Base-by-base conservation (phyloP, 1,140 invertebrate genomes). In the Coboldia fuscipes region DNA sequence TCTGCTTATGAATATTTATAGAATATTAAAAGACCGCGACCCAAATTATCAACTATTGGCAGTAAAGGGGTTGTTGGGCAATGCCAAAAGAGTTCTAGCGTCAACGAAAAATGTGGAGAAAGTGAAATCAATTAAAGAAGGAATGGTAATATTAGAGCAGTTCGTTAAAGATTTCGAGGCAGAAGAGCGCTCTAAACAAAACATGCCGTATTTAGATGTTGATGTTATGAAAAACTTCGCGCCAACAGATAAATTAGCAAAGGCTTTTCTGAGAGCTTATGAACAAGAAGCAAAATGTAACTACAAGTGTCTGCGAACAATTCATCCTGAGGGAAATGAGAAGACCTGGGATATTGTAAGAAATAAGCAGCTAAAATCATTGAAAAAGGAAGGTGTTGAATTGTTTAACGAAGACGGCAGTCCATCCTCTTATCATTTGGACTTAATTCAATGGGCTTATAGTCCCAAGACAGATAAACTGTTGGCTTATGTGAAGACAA, bases 71-170 rank as follows among this genome's bases (percentile, higher is more conserved):
- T 48, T 72, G 3, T 62, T 72, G 30, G 67, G 68, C 2, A 57
- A 68, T 31, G 69, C 70, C 0, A 71, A 72, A 41, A 54, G 69
- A 20, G 67, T 69, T 6, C 47, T 72, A 2, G 67, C 54, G 60
- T 68, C 68, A 30, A 73, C 70, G 8, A 62, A 66, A 38, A 70
- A 69, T 38, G 68, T 70, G 43, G 65, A 68, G 4, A 73, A 73
- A 47, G 47, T 72, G n/a, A 57, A 63, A 34, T 66, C 70, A 39
- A 73, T 73, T 22, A 69, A 71, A 37, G 66, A 70, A 39, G 68
- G 67, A 2, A 58, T 72, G 30, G 46, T 60, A 8, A 47, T 68
- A n/a, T 63, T 72, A 39, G 68, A 73, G 39, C 58, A 68, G 33
- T 73, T 70, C 44, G 47, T 72, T 0, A 66, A 68, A 35, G 63